Evolutionary conservation across 64 coral and sea anemone genomes (phyloP).

Genomic region (Trachythela sp.): DNA sequence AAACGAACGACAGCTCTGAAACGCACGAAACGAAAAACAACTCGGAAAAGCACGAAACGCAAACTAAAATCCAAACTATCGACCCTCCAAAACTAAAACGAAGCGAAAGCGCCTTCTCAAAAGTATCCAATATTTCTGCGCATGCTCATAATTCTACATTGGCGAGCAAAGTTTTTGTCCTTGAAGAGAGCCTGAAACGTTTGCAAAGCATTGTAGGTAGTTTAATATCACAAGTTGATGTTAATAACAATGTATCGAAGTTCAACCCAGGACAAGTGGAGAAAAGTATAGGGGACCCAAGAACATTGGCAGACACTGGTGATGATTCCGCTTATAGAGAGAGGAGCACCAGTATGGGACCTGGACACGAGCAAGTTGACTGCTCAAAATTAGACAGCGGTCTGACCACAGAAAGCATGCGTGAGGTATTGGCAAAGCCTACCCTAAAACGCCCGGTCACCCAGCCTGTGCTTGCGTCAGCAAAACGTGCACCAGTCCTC

Average conservation of each 20-base stretch:
- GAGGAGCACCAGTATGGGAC: too few species aligned
- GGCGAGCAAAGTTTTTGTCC: not conserved
- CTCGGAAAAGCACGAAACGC: not conserved
- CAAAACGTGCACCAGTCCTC: too few species aligned
- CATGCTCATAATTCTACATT: not conserved
- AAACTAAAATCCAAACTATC: not conserved
- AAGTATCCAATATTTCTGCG: not conserved
- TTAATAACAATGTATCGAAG: not conserved
- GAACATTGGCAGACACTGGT: too few species aligned
- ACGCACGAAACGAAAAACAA: not conserved
- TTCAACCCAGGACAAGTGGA: not conserved
- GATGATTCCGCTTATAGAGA: too few species aligned
- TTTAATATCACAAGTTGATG: not conserved
- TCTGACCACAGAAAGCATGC: too few species aligned
- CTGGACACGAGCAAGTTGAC: too few species aligned
- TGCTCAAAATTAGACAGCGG: too few species aligned
- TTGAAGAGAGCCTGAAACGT: not conserved
- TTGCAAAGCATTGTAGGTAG: not conserved
- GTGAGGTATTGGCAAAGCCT: not conserved
- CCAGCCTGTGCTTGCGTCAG: too few species aligned
- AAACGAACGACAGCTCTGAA: not conserved
- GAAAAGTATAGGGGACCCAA: too few species aligned
- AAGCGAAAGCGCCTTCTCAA: not conserved
- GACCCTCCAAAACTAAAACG: not conserved
- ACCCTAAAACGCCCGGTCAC: not conserved